Evolutionary conservation across 2,113 vertebrate species (phyloP).

Genomic region (Lamprotornis superbus): DNA sequence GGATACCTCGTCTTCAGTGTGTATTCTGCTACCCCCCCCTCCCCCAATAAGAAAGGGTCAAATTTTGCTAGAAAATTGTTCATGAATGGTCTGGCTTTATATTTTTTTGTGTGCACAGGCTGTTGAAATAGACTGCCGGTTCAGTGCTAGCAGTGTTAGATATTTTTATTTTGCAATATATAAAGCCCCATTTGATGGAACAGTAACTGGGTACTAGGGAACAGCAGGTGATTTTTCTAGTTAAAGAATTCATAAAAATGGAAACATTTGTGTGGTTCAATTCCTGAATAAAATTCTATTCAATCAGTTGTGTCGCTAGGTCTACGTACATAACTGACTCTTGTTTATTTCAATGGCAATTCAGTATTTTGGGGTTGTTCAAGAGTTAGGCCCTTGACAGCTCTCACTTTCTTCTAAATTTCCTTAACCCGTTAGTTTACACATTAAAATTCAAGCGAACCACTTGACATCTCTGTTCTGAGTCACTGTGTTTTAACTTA

Average conservation of each 20-base stretch:
- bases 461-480: neutral
- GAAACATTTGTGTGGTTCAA: neutral
- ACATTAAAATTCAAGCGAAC: neutral
- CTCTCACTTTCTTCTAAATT: neutral
- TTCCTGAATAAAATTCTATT: neutral
- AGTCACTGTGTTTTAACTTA: neutral
- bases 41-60: neutral
- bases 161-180: neutral
- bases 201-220: neutral
- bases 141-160: neutral
- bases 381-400: neutral
- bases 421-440: neutral
- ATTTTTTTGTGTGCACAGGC: neutral
- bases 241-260: neutral
- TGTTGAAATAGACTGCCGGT: neutral
- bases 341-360: neutral
- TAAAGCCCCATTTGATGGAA: neutral
- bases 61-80: neutral
- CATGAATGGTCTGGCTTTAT: accelerated
- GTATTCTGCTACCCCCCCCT: neutral
- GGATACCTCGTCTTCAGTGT: neutral
- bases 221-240: neutral
- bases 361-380: neutral
- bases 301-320: neutral
- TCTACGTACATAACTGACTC: accelerated